Conservation (phyloP, 2,797 vertebrate species). For the Chelon auratus region DNA sequence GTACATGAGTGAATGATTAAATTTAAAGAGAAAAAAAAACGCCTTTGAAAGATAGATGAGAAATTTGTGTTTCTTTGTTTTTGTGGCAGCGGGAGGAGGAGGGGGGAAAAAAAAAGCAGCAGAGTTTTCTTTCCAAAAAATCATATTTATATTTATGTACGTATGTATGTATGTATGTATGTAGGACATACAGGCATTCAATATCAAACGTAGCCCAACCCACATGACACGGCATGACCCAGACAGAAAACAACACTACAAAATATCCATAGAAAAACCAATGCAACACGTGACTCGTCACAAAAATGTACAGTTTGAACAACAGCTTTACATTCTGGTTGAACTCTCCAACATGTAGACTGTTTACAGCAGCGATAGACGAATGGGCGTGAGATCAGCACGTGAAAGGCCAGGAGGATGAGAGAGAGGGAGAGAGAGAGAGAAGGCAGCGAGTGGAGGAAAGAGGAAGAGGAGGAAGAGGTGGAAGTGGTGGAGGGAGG, state of each 20-base stretch:
- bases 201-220: slow-evolving; percentile 76
- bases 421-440: slow-evolving; percentile 14
- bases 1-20: slow-evolving; percentile 82
- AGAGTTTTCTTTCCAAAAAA: slow-evolving; percentile 57
- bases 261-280: slow-evolving; percentile 79
- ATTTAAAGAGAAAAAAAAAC: slow-evolving; percentile 60
- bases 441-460: slow-evolving; percentile 49
- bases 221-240: slow-evolving; percentile 71
- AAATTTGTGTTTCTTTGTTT: slow-evolving; percentile 9
- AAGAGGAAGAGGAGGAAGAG: slow-evolving; percentile 13
- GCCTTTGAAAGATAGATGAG: slow-evolving; percentile 49
- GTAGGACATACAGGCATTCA: slow-evolving; percentile 72
- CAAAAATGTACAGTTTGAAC: slow-evolving; percentile 77
- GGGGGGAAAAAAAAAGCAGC: slow-evolving; percentile 26
- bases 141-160: slow-evolving; percentile 49
- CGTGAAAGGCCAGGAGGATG: slow-evolving; percentile 53
- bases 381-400: slow-evolving; percentile 38
- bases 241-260: slow-evolving; percentile 70
- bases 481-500: slow-evolving; percentile 33
- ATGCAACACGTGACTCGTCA: slow-evolving; percentile 73
- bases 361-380: slow-evolving; percentile 62
- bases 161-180: slow-evolving; percentile 39
- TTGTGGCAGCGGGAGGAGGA: slow-evolving; percentile 3
- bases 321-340: slow-evolving; percentile 77
- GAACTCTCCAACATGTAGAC: slow-evolving; percentile 53